A percentile compares a stretch with the other conserved stretches of the same genome.
Evolutionary conservation across 2,797 vertebrate genomes (phyloP).

Genomic region (Chanos chanos): DNA sequence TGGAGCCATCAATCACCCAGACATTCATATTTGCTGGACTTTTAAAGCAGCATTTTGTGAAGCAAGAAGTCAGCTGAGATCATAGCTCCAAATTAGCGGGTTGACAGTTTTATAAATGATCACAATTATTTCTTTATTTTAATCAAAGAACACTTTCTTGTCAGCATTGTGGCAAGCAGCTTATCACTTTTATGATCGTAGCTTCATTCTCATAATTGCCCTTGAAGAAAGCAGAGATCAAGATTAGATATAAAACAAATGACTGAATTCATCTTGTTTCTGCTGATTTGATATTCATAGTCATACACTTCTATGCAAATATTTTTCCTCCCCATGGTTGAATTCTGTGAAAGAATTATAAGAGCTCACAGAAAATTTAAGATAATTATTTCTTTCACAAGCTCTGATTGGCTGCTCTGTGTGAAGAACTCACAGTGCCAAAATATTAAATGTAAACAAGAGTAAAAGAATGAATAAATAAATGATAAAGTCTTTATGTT

Average conservation of each 20-base stretch:
- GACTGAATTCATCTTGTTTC: background rate
- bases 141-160: constrained; percentile 28
- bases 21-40: constrained; percentile 56
- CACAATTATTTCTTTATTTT: constrained; percentile 62
- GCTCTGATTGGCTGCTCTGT: too few species aligned
- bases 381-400: too few species aligned
- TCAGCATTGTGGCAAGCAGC: background rate
- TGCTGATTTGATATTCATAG: too few species aligned
- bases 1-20: constrained; percentile 70
- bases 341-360: too few species aligned
- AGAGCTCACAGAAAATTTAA: too few species aligned
- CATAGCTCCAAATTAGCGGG: constrained; percentile 56
- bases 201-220: background rate
- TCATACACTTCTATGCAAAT: too few species aligned
- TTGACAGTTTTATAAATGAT: constrained; percentile 55
- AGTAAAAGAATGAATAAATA: too few species aligned
- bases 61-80: constrained; percentile 52
- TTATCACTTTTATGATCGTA: background rate
- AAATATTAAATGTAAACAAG: too few species aligned
- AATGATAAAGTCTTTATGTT: too few species aligned
- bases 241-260: background rate
- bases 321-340: too few species aligned
- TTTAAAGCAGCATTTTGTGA: constrained; percentile 59
- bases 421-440: too few species aligned
- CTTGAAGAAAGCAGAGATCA: background rate